Base-by-base conservation (phyloP, 2,797 vertebrate species). In the Dallia pectoralis region DNA sequence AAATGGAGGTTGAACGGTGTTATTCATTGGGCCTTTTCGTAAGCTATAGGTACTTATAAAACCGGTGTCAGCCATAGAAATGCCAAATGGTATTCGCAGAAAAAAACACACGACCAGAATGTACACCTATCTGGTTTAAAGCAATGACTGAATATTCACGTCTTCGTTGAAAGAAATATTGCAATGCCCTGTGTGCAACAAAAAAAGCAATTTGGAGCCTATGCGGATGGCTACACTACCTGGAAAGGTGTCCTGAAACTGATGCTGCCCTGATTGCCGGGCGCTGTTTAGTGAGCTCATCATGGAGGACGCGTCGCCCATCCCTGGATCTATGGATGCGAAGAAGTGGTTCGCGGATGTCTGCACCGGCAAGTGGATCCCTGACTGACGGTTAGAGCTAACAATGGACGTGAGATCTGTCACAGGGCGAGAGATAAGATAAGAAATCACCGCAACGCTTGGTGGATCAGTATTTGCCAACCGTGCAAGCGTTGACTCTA, bases 231-330 rank as follows among this genome's bases (percentile, higher is more conserved):
- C 87, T 96, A 98, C 97, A 97, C 87, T 96, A 98, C 97, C 97
- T 98, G 97, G 97, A 93, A 99, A 99, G 85, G 96, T 96, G 93
- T 98, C 97, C 92, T 99, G 97, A 94, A 98, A 99, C 89, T 97
- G 97, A 94, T 98, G 97, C 92, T 97, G 97, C 86, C 96, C 95
- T 93, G 97, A 94, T 84, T 93, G 96, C 86, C 97, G 96, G 86
- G 94, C 92, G 73, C 90, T 89, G 92, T 94, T 95, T 94, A 98
- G 93, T 80, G 96, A 94, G 83, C 93, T 95, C 94, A 99, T 95
- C 90, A 98, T 92, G 88, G 95, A 92, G 80, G 96, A 93, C 76
- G 94, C 91, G 90, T 99, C 96, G 85, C 92, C 95, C 90, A 98
- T 96, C 89, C 90, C 92, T 82, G 95, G 95, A 59, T 98, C 97